A percentile compares a stretch with the other conserved stretches of the same genome.
Conservation (phyloP, 2,888 invertebrate species). For the Lordiphosa fenestrarum region DNA sequence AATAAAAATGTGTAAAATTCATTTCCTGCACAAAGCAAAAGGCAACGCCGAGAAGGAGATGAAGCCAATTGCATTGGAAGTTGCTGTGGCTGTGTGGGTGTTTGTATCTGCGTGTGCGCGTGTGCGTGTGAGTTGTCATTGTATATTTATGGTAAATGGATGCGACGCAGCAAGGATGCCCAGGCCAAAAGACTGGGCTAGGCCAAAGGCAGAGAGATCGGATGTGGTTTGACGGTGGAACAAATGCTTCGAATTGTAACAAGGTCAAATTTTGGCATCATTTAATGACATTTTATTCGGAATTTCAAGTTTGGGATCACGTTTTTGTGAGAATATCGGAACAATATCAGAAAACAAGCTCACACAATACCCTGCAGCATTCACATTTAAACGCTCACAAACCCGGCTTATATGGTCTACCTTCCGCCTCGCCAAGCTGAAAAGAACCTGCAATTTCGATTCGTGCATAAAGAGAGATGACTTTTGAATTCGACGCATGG, state of each 20-base stretch:
- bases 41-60: constrained; percentile 18
- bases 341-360: too few relatives aligned
- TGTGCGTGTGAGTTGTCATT: constrained; percentile 39
- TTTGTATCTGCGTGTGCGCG: constrained; percentile 10
- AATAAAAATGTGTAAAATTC: constrained; percentile 58
- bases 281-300: too few relatives aligned
- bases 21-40: constrained; percentile 27
- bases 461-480: too few relatives aligned
- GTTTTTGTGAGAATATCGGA: too few relatives aligned
- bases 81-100: constrained; percentile 12
- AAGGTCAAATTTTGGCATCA: too few relatives aligned
- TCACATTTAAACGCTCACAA: too few relatives aligned
- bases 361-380: too few relatives aligned
- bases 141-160: constrained; percentile 63
- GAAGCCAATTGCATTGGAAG: constrained; percentile 49
- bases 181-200: constrained; percentile 4
- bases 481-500: too few relatives aligned
- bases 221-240: constrained; percentile 7
- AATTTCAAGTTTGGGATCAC: too few relatives aligned
- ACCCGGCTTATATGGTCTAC: too few relatives aligned
- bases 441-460: too few relatives aligned
- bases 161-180: constrained; percentile 32
- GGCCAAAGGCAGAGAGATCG: constrained; percentile 13
- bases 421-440: too few relatives aligned
- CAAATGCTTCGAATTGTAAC: not conserved